These are phyloP conservation scores for Lepidonotus clava DNA, from an alignment of 2,888 invertebrate species.

Conservation along the genomic window DNA sequence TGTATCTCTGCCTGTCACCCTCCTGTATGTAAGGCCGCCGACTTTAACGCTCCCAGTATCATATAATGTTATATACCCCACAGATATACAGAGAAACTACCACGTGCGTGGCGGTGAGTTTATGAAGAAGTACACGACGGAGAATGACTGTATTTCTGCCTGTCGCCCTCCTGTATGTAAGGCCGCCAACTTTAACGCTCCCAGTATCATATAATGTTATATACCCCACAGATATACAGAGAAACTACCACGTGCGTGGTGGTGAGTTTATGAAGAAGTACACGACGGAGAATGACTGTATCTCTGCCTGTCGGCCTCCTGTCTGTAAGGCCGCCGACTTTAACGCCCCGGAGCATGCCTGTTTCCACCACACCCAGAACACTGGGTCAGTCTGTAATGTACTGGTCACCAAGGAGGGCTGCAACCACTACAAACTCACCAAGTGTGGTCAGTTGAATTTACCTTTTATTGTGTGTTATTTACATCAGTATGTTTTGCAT, in stretches of 20 bases:
- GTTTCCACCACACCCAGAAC: slow-evolving; percentile 4
- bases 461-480: no score
- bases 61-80: no score
- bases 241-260: slow-evolving; percentile 2
- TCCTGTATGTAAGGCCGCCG: no score
- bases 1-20: not conserved
- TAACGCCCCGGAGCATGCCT: not conserved
- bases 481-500: no score
- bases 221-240: not conserved
- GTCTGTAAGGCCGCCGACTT: slow-evolving; percentile 13
- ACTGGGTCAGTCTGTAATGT: slow-evolving; percentile 11
- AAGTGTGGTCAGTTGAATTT: slow-evolving; percentile 19
- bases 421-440: slow-evolving; percentile 22
- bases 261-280: slow-evolving; percentile 12
- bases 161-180: not conserved
- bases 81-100: not conserved
- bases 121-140: not conserved
- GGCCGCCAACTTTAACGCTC: slow-evolving; percentile 15
- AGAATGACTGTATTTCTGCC: not conserved
- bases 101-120: not conserved
- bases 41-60: no score
- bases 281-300: slow-evolving; percentile 5
- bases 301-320: not conserved
- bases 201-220: no score
- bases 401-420: slow-evolving; percentile 14